Conservation (phyloP, 2,113 vertebrate genomes). For the Rutilus rutilus region DNA sequence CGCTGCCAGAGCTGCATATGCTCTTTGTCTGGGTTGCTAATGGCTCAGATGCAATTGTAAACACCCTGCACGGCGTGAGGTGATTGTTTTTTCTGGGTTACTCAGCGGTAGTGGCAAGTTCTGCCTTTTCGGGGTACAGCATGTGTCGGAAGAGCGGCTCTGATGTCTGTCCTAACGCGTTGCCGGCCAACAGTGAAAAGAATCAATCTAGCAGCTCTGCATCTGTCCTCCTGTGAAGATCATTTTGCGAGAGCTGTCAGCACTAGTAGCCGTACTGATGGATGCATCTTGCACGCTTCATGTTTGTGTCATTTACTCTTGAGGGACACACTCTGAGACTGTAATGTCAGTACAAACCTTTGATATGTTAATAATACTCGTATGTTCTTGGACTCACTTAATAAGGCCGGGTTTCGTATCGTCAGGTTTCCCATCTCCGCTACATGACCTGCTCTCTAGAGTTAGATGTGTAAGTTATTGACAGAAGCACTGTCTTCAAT, state of each 20-base stretch:
- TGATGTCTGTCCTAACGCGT: neutral
- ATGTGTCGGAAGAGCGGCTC: slow-evolving; percentile 32
- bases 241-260: slow-evolving; percentile 72
- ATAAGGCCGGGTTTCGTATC: neutral
- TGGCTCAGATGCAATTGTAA: slow-evolving; percentile 62
- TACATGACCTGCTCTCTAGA: neutral
- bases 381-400: neutral
- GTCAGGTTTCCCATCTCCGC: neutral
- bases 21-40: slow-evolving; percentile 70
- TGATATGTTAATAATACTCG: slow-evolving; percentile 48
- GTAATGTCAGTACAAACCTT: slow-evolving; percentile 26
- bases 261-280: slow-evolving; percentile 61
- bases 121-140: slow-evolving; percentile 48
- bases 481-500: slow-evolving; percentile 15
- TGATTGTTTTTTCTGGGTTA: slow-evolving; percentile 61
- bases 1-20: slow-evolving; percentile 70
- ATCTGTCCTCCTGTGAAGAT: slow-evolving; percentile 66
- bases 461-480: slow-evolving; percentile 28
- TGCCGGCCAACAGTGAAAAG: slow-evolving; percentile 59
- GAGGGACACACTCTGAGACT: slow-evolving; percentile 23
- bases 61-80: slow-evolving; percentile 64
- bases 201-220: slow-evolving; percentile 67
- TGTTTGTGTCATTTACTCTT: slow-evolving; percentile 39
- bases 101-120: slow-evolving; percentile 55
- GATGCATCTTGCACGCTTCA: slow-evolving; percentile 54